Evolutionary conservation across 2,113 vertebrate species (phyloP), one percentile per base, ranked within the genome.

Genomic region (Leptobrachium leishanense): DNA sequence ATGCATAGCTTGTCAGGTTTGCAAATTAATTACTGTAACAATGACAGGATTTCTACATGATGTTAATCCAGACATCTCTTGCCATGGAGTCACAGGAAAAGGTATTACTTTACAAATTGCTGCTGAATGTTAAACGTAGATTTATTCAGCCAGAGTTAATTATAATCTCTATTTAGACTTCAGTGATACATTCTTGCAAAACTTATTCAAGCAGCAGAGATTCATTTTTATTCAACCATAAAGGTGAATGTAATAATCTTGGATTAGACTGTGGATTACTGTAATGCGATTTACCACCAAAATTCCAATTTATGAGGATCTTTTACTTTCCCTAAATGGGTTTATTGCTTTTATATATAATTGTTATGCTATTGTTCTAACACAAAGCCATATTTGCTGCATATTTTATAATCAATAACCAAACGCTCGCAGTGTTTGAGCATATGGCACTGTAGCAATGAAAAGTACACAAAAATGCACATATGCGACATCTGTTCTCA

Each of bases 101-200:
- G 84, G 72, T 5, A 15, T 81, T 84, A 84, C 83, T 84, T 84
- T 84, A 89, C 86, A 88, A 88, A 86, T 84, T 83, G 85, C 88
- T 82, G 83, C 87, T 75, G 86, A 77, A 78, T 82, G 83, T 88
- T 91, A 90, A 90, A 89, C 91, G 86, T 88, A 89, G 90, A 90
- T 92, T 92, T 90, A 91, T 93, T 92, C 89, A 89, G 87, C 82
- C 81, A 86, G 87, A 91, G 87, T 91, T 93, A 91, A 93, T 93
- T 91, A 91, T 91, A 89, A 90, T 92, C 91, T 90, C 91, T 90
- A 91, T 92, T 91, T 89, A 90, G 89, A 93, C 91, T 88, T 88
- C 84, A 89, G 85, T 67, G 89, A 90, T 88, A 87, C 87, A 85
- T 88, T 86, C 90, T 90, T 90, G 92, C 90, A 86, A 79, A 88